Evolutionary conservation across 2,113 vertebrate species (phyloP).

Genomic region (Colistium nudipinnis): DNA sequence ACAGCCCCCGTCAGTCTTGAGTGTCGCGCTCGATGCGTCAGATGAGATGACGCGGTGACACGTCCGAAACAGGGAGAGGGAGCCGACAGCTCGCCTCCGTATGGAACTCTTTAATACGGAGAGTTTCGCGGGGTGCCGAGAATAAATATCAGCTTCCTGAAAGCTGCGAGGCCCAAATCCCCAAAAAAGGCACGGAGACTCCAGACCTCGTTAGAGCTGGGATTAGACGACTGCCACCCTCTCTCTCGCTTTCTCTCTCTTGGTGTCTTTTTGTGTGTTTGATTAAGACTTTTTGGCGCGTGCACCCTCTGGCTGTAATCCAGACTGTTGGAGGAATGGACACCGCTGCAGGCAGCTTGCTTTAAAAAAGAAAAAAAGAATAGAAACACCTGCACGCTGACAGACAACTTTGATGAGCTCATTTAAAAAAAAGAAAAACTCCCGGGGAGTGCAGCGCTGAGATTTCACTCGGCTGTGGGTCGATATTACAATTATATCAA

Average conservation of each 20-base stretch:
- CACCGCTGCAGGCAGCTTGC: slow-evolving; percentile 5
- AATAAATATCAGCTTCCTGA: slow-evolving; percentile 45
- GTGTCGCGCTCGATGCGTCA: slow-evolving; percentile 57
- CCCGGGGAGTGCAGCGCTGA: slow-evolving; percentile 9
- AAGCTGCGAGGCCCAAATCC: slow-evolving; percentile 25
- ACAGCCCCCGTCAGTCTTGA: slow-evolving; percentile 56
- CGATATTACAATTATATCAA: slow-evolving; percentile 29
- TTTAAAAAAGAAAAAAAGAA: neutral
- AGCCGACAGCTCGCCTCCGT: slow-evolving; percentile 27
- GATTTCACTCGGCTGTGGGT: slow-evolving; percentile 14
- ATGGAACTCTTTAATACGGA: slow-evolving; percentile 20
- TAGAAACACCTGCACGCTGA: slow-evolving; percentile 28
- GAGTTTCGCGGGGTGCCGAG: slow-evolving; percentile 26
- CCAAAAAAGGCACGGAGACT: slow-evolving; percentile 33
- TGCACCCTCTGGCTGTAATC: too few relatives aligned
- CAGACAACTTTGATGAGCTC: slow-evolving; percentile 29
- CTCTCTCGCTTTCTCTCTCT: slow-evolving; percentile 13
- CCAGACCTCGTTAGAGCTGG: slow-evolving; percentile 44
- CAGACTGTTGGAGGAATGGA: slow-evolving; percentile 11
- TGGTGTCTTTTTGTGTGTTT: slow-evolving; percentile 4
- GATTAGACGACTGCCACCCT: slow-evolving; percentile 32
- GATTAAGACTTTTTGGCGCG: slow-evolving; percentile 21
- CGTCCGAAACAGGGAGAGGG: slow-evolving; percentile 40
- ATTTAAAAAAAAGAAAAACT: slow-evolving; percentile 28
- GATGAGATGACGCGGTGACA: slow-evolving; percentile 59